phyloP scores from a whole-genome alignment of 2,113 vertebrate species.

The Acrocephalus arundinaceus region DNA sequence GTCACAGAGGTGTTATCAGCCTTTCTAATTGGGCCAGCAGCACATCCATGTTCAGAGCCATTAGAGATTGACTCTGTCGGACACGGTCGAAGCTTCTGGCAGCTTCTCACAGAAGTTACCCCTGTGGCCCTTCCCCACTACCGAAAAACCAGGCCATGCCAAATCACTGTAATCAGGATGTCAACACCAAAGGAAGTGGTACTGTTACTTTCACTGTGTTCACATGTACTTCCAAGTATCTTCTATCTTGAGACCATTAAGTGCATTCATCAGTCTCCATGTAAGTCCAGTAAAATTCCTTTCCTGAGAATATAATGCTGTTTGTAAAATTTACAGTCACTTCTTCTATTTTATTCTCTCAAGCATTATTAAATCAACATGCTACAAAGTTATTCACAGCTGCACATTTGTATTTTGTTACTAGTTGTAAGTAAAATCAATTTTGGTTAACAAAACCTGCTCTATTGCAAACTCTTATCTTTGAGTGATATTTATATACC shows the following conservation, averaged over 20 bases:
- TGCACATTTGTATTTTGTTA: not conserved
- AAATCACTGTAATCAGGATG: not conserved
- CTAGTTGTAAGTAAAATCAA: not conserved
- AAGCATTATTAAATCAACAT: not conserved
- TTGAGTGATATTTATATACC: not conserved
- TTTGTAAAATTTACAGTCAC: not conserved
- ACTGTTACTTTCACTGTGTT: not conserved
- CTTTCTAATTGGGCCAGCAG: not conserved
- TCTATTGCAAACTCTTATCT: not conserved
- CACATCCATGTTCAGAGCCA: not conserved
- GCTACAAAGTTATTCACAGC: not conserved
- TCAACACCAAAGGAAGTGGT: not conserved
- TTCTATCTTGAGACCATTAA: not conserved
- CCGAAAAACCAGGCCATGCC: not conserved
- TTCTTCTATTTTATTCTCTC: not conserved
- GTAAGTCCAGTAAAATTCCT: not conserved
- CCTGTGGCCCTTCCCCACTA: not conserved
- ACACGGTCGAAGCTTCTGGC: not conserved
- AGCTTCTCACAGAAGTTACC: not conserved
- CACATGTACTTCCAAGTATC: not conserved
- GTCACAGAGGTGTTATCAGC: not conserved
- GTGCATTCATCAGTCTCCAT: not conserved
- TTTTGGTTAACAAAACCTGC: not conserved
- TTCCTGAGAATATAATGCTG: not conserved
- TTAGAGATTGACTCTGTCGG: not conserved